Evolutionary conservation across 2,113 vertebrate species (phyloP), one percentile per base, ranked within the genome.

Genomic region (Mormyrus lacerda): DNA sequence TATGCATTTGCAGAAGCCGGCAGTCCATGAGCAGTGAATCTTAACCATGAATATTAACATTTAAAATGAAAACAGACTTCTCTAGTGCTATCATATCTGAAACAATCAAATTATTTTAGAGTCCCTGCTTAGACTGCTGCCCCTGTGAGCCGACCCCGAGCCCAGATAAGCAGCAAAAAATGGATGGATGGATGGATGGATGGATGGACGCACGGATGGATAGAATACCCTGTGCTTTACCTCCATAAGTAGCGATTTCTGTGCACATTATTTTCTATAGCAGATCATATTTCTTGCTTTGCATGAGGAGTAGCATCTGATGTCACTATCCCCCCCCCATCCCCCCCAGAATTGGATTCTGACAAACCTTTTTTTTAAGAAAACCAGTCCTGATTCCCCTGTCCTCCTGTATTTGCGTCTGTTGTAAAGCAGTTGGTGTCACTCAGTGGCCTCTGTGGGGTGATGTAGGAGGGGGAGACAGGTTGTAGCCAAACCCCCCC

Each of bases 401-500:
- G 24, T 50, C 17, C 24, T 11, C 47, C 24, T 47, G 42, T 3
- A 50, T 48, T 4, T 45, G 82, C 4, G 44, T 21, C 82, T 45
- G 19, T 5, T 47, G 21, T 21, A 50, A 35, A 39, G n/a, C 44
- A 51, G 88, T 76, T 89, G 47, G 31, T 39, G 69, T 6, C 69
- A 76, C 31, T 35, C 31, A 19, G 1, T 7, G 15, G 69, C 15
- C 69, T 17, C 13, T 17, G 69, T 4, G 31, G 69, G 48, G 79
- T 27, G 35, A 61, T 58, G 53, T 85, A 65, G 83, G 84, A n/a
- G 55, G 45, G 58, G 47, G 24, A 39, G 39, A 47, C 55, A 88
- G 87, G 15, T 45, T 82, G 69, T 5, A 55, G 84, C 31, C 31
- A 42, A 90, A 55, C 55, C 89, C 73, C 89, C 48, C 79, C 48